phyloP scores from a whole-genome alignment of 2,113 vertebrate species.

The Mola mola region DNA sequence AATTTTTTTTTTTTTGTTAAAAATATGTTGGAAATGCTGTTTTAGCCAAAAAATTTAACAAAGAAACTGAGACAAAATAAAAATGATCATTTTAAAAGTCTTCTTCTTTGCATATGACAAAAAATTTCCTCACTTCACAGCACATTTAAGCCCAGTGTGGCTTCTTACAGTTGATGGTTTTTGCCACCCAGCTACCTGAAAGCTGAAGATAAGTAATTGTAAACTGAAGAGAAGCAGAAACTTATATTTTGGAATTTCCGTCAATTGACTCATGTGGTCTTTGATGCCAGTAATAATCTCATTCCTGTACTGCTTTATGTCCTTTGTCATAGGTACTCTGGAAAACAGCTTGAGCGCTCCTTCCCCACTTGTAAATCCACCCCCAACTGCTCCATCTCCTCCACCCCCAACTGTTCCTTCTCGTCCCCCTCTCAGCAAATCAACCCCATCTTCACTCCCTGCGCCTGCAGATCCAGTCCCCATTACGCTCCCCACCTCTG shows the following conservation, averaged over 20 bases:
- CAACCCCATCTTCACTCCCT: conserved; percentile 8
- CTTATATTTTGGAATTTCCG: too few species aligned
- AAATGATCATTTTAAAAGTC: too few species aligned
- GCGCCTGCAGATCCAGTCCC: conserved; percentile 6
- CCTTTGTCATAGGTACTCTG: conserved; percentile 25
- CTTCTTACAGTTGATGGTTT: too few species aligned
- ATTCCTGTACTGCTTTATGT: neutral
- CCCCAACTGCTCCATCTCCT: neutral
- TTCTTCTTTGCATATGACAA: too few species aligned
- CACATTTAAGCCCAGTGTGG: too few species aligned
- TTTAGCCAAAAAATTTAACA: too few species aligned
- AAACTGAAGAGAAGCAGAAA: neutral
- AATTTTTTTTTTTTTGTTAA: too few species aligned
- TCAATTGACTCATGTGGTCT: neutral
- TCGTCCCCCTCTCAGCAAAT: neutral
- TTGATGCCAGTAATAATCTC: neutral
- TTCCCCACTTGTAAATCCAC: conserved; percentile 7
- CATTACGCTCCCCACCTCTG: neutral
- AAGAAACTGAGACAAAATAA: too few species aligned
- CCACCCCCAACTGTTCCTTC: neutral
- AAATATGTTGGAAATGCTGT: too few species aligned
- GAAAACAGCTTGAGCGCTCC: conserved; percentile 40
- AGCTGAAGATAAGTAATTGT: neutral
- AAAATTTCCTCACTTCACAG: too few species aligned
- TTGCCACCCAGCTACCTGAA: neutral